A percentile compares a stretch with the other conserved stretches of the same genome.
Evolutionary conservation across 2,888 invertebrate species (phyloP).

Genomic region (Morpho helenor): DNA sequence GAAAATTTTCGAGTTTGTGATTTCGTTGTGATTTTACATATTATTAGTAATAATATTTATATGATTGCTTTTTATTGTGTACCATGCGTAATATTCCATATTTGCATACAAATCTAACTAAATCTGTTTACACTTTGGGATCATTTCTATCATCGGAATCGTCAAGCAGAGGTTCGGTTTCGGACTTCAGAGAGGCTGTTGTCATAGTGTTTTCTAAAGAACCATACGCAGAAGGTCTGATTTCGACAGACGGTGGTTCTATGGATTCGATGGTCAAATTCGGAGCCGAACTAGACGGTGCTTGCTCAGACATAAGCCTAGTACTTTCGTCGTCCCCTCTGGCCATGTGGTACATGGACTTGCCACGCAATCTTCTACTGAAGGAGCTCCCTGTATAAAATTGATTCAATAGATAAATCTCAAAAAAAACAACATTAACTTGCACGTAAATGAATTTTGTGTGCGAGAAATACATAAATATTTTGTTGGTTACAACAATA

Average conservation of each 20-base stretch:
- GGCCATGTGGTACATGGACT: constrained; percentile 86
- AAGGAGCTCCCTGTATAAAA: constrained; percentile 82
- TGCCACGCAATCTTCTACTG: constrained; percentile 87
- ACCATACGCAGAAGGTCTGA: constrained; percentile 58
- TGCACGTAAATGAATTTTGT: not conserved
- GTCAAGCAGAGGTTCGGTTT: constrained; percentile 53
- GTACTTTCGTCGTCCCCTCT: constrained; percentile 83
- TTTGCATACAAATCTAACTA: too few relatives aligned
- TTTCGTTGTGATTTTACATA: too few relatives aligned
- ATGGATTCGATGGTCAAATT: constrained; percentile 45
- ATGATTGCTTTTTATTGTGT: too few relatives aligned
- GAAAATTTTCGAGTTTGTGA: too few relatives aligned
- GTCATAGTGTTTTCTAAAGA: constrained; percentile 55
- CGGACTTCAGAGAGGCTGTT: constrained; percentile 41
- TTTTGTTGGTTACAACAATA: too few relatives aligned
- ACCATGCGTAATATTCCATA: too few relatives aligned
- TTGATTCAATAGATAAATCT: not conserved
- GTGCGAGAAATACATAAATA: not conserved
- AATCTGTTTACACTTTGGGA: constrained; percentile 45
- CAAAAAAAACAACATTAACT: too few relatives aligned
- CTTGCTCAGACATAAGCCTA: constrained; percentile 54
- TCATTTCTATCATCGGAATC: constrained; percentile 34
- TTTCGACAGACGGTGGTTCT: constrained; percentile 49
- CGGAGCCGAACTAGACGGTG: constrained; percentile 60
- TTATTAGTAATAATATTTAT: too few relatives aligned